Conservation (phyloP, 1,140 invertebrate genomes). For the Apis florea region DNA sequence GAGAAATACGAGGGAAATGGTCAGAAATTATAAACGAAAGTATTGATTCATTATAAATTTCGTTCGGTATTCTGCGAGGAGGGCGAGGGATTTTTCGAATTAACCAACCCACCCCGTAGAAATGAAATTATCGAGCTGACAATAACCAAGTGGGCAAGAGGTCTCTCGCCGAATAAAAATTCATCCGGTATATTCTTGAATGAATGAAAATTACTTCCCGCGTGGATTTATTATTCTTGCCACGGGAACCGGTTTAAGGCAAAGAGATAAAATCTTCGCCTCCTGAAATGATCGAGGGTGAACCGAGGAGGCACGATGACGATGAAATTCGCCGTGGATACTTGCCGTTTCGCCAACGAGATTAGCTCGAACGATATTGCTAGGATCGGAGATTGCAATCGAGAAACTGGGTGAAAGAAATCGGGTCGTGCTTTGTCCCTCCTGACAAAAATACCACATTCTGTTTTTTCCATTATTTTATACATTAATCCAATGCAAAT, state of each 20-base stretch:
- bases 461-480: neutral
- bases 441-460: neutral
- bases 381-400: neutral
- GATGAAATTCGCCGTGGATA: neutral
- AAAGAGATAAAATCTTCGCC: neutral
- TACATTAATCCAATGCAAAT: no score
- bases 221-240: neutral
- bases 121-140: neutral
- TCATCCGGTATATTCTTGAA: neutral
- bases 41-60: constrained; percentile 14
- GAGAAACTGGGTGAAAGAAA: neutral
- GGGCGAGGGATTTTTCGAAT: neutral
- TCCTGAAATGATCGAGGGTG: neutral
- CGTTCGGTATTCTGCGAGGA: neutral
- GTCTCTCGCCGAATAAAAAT: neutral
- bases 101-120: neutral
- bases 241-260: neutral
- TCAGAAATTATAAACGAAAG: neutral
- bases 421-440: neutral
- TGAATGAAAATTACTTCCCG: constrained; percentile 7
- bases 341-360: neutral
- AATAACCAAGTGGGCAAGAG: neutral
- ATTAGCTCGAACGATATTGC: neutral
- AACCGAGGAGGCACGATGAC: neutral
- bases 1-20: no score